Base-by-base conservation (phyloP, 2,113 vertebrate species). In the Mohoua ochrocephala region DNA sequence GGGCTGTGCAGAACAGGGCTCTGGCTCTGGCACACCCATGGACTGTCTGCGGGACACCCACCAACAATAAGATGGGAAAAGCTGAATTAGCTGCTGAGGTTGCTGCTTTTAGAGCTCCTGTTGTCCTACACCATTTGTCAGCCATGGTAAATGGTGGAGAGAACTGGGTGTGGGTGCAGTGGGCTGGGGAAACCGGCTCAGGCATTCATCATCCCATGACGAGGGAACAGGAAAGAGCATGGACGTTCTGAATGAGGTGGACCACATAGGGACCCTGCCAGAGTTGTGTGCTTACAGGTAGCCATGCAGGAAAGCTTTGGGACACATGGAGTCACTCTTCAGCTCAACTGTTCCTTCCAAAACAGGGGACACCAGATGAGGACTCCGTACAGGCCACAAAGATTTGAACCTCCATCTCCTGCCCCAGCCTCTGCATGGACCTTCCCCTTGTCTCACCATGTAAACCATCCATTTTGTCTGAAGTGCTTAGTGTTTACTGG, bases 31-130 rank as follows among this genome's bases (percentile, higher is more conserved):
- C 64, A 63, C 77, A 35, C 11, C 45, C 68, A 5, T 5, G 4
- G 31, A 2, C 52, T 17, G 13, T 5, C 52, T 63, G 56, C 0
- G 0, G 35, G 39, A 52, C 42, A n/a, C 8, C 10, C 35, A 11
- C 7, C 27, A 45, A 6, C 0, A 11, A 5, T 15, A 44, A 39
- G 23, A 44, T 44, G 87, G 53, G 50, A 74, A 57, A 50, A 54
- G 35, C 42, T 50, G 49, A 44, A 64, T 12, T 4, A 45, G 27
- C 53, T 90, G 52, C 78, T 65, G 15, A 61, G 31, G 1, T 23
- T 61, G 60, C 42, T 81, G 47, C 52, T 67, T n/a, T 68, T 45
- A 50, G 70, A 59, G 61, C 14, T 47, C 41, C 49, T 22, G 30
- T 26, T 33, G 39, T 54, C 65, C 47, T 33, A 4, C 10, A 50